These are phyloP conservation scores for Solea senegalensis DNA, from an alignment of 2,113 vertebrate species.

Conservation along the genomic window DNA sequence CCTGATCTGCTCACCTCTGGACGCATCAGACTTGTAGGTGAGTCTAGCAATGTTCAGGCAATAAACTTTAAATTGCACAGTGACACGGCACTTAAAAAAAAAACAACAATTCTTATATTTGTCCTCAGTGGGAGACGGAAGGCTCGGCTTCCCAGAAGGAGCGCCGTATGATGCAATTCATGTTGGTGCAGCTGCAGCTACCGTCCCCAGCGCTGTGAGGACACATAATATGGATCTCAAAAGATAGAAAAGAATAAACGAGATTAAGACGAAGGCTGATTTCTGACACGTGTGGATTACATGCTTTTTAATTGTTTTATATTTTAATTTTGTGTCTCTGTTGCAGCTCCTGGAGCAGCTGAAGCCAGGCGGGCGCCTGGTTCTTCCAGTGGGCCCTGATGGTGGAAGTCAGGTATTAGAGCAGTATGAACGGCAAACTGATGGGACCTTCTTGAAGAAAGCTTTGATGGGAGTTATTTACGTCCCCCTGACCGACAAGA, in stretches of 20 bases:
- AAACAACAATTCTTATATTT: not conserved
- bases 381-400: slow-evolving; percentile 88
- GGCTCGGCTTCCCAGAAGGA: slow-evolving; percentile 85
- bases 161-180: slow-evolving; percentile 93
- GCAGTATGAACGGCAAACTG: slow-evolving; percentile 88
- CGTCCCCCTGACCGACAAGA: slow-evolving; percentile 90
- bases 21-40: slow-evolving; percentile 85
- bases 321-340: not conserved
- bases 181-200: slow-evolving; percentile 88
- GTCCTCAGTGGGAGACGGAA: slow-evolving; percentile 86
- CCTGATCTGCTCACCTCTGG: slow-evolving; percentile 84
- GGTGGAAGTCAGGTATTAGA: slow-evolving; percentile 88
- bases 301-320: not conserved
- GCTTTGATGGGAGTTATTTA: slow-evolving; percentile 91
- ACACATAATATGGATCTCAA: slow-evolving; percentile 3
- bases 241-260: not conserved
- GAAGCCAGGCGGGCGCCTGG: slow-evolving; percentile 88
- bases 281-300: no score
- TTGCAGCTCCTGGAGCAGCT: slow-evolving; percentile 88
- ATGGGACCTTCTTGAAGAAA: slow-evolving; percentile 85
- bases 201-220: slow-evolving; percentile 86
- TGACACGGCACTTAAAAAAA: not conserved
- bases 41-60: slow-evolving; percentile 48
- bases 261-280: not conserved
- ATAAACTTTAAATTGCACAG: not conserved